Base-by-base conservation (phyloP, 2,797 vertebrate species). In the Simalia tracyae region DNA sequence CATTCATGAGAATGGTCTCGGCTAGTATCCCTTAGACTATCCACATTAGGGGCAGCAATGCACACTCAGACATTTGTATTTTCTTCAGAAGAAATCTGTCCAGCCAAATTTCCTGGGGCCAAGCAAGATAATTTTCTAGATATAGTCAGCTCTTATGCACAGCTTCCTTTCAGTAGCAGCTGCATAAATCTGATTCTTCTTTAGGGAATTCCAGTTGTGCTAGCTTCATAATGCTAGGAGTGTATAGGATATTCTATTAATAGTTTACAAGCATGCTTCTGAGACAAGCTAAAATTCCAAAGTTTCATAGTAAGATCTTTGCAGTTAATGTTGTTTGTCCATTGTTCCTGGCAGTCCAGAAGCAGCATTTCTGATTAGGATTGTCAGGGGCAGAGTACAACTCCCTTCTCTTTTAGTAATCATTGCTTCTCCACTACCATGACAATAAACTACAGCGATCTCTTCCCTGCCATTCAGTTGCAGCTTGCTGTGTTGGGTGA, bases 161-260 rank as follows among this genome's bases (percentile, higher is more conserved):
- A 64, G n/a, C 19, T 85, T 85, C 89, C 42, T 9, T 81, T 90
- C 19, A 56, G 89, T 22, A 84, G 22, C 81, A 85, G 60, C 89
- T 90, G 59, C 89, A 54, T 90, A 61, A 31, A 66, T 86, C 46
- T 56, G 46, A 56, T 90, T 50, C 61, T 85, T 90, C 64, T 36
- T 50, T 50, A 66, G 46, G 46, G 9, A 86, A 66, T 85, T 90
- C 81, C 81, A 90, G 60, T 36, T 64, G 89, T 90, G 89, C 46
- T 90, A 24, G 15, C 22, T 84, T 63, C 42, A 64, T n/a, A 89
- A 68, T 56, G n/a, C 19, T 64, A 50, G 46, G 81, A 64, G 56
- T 64, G 60, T 15, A 85, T 31, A 64, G 60, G 24, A 85, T 90
- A 64, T 63, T 63, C 89, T 90, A 85, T 90, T 90, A 64, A 90